These are phyloP conservation scores for Moxostoma hubbsi DNA, from an alignment of 2,797 vertebrate genomes.

Conservation along the genomic window DNA sequence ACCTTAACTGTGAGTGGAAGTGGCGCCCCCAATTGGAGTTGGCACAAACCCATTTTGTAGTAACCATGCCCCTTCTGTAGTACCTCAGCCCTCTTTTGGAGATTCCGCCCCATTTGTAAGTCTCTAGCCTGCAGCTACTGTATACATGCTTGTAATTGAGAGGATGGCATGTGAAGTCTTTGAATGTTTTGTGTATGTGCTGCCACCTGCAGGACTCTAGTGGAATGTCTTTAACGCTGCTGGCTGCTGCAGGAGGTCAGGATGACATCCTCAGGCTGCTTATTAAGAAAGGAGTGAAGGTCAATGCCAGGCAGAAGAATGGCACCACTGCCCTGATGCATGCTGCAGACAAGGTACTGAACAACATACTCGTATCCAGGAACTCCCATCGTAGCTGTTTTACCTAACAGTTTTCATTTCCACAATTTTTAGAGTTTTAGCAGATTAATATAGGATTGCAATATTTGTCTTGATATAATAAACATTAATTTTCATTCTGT, in stretches of 20 bases:
- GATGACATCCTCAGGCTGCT: slow-evolving; percentile 93
- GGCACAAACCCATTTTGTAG: no score
- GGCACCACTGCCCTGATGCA: slow-evolving; percentile 96
- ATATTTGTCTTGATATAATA: background rate
- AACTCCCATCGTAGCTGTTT: background rate
- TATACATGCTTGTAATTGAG: no score
- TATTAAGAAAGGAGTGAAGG: slow-evolving; percentile 91
- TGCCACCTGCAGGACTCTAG: slow-evolving; percentile 85
- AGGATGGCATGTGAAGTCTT: background rate
- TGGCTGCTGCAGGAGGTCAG: slow-evolving; percentile 93
- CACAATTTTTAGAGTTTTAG: no score
- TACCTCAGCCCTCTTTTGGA: no score
- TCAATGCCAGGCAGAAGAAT: slow-evolving; percentile 92
- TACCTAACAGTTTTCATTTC: background rate
- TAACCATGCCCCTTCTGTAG: no score
- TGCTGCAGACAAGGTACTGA: slow-evolving; percentile 92
- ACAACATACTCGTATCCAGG: background rate
- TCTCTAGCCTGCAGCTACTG: no score
- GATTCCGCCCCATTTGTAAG: no score
- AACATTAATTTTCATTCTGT: background rate
- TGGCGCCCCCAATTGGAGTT: no score
- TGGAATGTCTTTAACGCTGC: slow-evolving; percentile 96
- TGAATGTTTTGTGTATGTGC: slow-evolving; percentile 3
- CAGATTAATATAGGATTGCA: no score
- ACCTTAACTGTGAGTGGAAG: no score